Conservation (phyloP, 1,140 invertebrate species). For the Homalodisca vitripennis region DNA sequence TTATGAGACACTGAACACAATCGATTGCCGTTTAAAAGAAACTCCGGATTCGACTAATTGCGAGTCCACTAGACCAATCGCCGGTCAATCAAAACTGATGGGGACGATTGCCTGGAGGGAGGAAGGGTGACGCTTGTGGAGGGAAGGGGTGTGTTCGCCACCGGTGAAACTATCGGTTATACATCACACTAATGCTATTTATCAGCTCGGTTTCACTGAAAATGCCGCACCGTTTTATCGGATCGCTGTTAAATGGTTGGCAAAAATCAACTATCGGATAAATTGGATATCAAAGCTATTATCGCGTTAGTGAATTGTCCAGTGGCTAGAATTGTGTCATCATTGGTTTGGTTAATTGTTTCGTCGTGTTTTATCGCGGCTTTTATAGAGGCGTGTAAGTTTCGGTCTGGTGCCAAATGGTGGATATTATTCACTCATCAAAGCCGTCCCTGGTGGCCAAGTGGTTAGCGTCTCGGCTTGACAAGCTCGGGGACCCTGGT, state of each 20-base stretch:
- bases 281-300: conserved; percentile 14
- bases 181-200: conserved; percentile 21
- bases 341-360: neutral
- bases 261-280: conserved; percentile 21
- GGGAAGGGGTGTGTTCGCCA: neutral
- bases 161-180: conserved; percentile 4
- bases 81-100: neutral
- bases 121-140: neutral
- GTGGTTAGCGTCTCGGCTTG: too few relatives aligned
- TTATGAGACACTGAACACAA: too few relatives aligned
- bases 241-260: conserved; percentile 12
- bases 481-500: too few relatives aligned
- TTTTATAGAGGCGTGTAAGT: neutral
- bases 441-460: too few relatives aligned
- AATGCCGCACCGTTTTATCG: neutral
- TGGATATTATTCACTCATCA: too few relatives aligned
- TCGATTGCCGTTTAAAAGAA: too few relatives aligned
- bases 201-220: neutral
- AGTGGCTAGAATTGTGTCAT: neutral
- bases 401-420: too few relatives aligned
- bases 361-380: neutral
- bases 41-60: too few relatives aligned
- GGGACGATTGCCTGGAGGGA: neutral
- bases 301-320: neutral
- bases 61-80: neutral